Evolutionary conservation across 2,888 invertebrate species (phyloP), one percentile per base, ranked within the genome.

Genomic region (Orthosia incerta): DNA sequence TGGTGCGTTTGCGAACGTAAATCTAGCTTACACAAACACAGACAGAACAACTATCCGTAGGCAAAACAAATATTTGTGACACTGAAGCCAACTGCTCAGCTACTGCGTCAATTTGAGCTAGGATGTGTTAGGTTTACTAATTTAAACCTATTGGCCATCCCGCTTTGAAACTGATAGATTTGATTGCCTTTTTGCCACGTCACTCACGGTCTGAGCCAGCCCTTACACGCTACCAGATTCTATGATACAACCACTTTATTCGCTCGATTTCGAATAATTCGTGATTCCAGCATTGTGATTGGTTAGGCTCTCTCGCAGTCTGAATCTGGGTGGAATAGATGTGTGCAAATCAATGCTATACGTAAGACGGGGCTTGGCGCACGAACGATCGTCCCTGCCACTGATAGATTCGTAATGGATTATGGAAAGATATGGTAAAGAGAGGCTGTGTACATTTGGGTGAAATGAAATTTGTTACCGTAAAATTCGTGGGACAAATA

Each of bases 321-420:
- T 84, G 73, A 59, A 51, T 70, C 64, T 70, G 57, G 50, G 15
- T 23, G 55, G 50, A 79, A 81, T 82, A 73, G 55, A 82, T 76
- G 79, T 75, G 74, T 82, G 85, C 73, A 73, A 79, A 85, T 83
- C 82, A 75, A 69, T 57, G 85, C 72, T 65, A 57, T 76, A 68
- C 68, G 68, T 72, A 70, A 76, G 74, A 76, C 57, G 71, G 71
- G 51, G 60, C 60, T 76, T 76, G 64, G 57, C 74, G 73, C 77
- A 73, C 78, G 75, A 78, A 51, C 62, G 70, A 69, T 62, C 72
- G 74, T 76, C 79, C 76, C 75, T 82, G 83, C 26, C 31, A 51
- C 59, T 79, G 85, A 83, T 83, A 82, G 85, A 82, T 71, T 62
- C 70, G 76, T 82, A 85, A 85, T 83, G 83, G 85, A 79, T 82